Percentiles rank a stretch among this genome's conserved stretches.
Evolutionary conservation across 2,888 invertebrate species (phyloP).

Genomic region (Drosophila sordidula): DNA sequence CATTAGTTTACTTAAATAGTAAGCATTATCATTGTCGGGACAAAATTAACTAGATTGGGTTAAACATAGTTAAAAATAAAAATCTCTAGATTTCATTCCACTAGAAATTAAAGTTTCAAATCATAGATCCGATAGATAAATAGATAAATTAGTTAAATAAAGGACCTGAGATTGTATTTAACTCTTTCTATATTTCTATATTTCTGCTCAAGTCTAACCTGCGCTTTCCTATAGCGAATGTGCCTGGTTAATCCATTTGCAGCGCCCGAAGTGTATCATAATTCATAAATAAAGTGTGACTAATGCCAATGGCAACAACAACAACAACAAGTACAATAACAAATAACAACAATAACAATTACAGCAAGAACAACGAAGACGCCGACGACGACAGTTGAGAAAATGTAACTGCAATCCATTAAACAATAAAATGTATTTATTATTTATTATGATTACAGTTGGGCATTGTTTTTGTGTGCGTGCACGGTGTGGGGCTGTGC

Average conservation of each 20-base stretch:
- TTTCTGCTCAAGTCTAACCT: background rate
- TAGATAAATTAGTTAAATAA: too few species aligned
- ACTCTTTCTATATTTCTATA: too few species aligned
- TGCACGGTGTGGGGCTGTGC: background rate
- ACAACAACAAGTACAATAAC: slow-evolving; percentile 2
- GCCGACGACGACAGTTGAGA: slow-evolving; percentile 32
- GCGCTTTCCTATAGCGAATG: slow-evolving; percentile 21
- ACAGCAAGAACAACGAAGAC: slow-evolving; percentile 21
- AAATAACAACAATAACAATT: slow-evolving; percentile 13
- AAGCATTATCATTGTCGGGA: too few species aligned
- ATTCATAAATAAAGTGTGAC: slow-evolving; percentile 82
- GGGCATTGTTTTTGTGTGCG: slow-evolving; percentile 49
- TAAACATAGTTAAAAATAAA: too few species aligned
- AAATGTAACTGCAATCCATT: slow-evolving; percentile 80
- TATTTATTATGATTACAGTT: slow-evolving; percentile 81
- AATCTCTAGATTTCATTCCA: too few species aligned
- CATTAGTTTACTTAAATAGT: too few species aligned
- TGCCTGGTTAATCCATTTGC: slow-evolving; percentile 47
- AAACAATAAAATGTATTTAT: slow-evolving; percentile 81
- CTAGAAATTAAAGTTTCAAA: too few species aligned
- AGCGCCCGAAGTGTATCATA: slow-evolving; percentile 61
- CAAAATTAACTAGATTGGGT: too few species aligned
- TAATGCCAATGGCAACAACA: slow-evolving; percentile 66
- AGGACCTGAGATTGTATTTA: too few species aligned
- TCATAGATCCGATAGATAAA: too few species aligned